phyloP scores from a whole-genome alignment of 2,888 invertebrate species.

The Hanleya hanleyi region DNA sequence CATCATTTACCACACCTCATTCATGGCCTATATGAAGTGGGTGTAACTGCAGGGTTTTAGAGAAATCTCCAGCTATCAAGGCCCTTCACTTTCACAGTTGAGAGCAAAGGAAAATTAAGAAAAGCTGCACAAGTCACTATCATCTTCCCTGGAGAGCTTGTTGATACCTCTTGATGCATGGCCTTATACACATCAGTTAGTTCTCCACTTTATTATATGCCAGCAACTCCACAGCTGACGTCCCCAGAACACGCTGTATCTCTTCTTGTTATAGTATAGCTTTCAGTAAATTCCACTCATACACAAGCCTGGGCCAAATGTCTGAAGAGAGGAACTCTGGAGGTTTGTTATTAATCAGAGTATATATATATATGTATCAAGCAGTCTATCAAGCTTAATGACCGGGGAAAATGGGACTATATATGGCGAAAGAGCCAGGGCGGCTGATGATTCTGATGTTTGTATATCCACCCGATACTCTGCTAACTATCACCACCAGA shows the following conservation, averaged over 20 bases:
- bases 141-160: neutral
- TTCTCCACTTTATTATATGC: too few species aligned
- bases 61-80: too few species aligned
- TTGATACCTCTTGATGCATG: neutral
- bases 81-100: too few species aligned
- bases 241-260: too few species aligned
- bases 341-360: conserved; percentile 4
- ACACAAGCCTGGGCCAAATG: neutral
- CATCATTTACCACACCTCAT: too few species aligned
- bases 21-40: too few species aligned
- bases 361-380: neutral
- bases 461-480: neutral
- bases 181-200: neutral
- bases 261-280: too few species aligned
- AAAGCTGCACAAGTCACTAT: neutral
- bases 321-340: neutral
- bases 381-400: conserved; percentile 6
- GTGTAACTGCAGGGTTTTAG: too few species aligned
- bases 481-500: neutral
- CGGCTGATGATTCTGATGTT: neutral
- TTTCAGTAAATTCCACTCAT: neutral
- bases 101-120: neutral
- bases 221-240: too few species aligned
- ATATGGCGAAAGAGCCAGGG: neutral
- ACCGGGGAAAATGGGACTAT: neutral